Base-by-base conservation (phyloP, 1,140 invertebrate genomes). In the Dreissena rostriformis region DNA sequence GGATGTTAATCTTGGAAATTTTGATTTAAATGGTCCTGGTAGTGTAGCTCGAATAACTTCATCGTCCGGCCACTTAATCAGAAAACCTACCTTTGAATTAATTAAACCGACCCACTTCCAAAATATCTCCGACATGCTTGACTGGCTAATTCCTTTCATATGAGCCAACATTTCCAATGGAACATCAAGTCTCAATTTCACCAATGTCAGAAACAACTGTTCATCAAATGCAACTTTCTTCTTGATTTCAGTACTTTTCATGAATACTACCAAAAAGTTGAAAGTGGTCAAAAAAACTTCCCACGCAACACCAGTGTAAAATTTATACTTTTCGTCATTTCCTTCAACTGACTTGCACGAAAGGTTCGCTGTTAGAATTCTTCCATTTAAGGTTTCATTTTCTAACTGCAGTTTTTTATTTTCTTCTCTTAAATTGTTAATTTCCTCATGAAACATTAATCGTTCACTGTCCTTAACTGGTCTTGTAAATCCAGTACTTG, bases 61-160 rank as follows among this genome's bases (percentile, higher is more conserved):
- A 19, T 80, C 28, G 19, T 83, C 75, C 70, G 24, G 70, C 71
- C 61, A 83, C 52, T 83, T 22, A 14, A 88, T 57, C 39, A 86
- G 26, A 81, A 86, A 88, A 39, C 68, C 66, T 26, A 86, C 6
- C 55, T 84, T 84, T 4, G 57, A 22, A 82, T 68, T 5, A 24
- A 81, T 73, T 8, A 88, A 12, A 12, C 83, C 65, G 15, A 88
- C 72, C 84, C 86, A 88, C 19, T 67, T 84, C 84, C 67, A 88
- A 57, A 88, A 88, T 8, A 63, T 29, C 55, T 81, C 65, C 19
- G n/a, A 61, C 0, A 82, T 24, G 7, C 82, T 82, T 29, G 74
- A 26, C 24, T 78, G 52, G 85, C 74, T 53, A 79, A 85, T 24
- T 52, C 22, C 17, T 70, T n/a, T 49, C 22, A 51, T 6, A 26